Evolutionary conservation across 2,888 invertebrate species (phyloP).

Genomic region (Ormyrus rosae): DNA sequence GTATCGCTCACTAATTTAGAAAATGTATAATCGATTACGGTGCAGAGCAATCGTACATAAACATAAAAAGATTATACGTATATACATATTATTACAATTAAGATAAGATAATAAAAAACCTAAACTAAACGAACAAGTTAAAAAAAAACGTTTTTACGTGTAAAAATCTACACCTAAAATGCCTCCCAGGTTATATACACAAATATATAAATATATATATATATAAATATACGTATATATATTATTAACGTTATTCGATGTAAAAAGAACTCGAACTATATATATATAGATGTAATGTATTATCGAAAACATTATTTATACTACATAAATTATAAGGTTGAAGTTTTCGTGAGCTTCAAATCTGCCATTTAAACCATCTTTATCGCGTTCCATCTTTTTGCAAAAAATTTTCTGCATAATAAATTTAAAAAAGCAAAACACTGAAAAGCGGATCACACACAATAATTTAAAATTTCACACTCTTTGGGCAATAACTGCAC

Average conservation of each 20-base stretch:
- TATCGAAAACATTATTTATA: slow-evolving; percentile 51
- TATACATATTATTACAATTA: slow-evolving; percentile 52
- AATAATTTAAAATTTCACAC: not conserved
- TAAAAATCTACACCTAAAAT: slow-evolving; percentile 66
- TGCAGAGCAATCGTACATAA: slow-evolving; percentile 9
- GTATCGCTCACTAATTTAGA: slow-evolving; percentile 29
- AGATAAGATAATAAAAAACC: slow-evolving; percentile 31
- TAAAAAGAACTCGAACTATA: slow-evolving; percentile 52
- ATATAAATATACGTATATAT: slow-evolving; percentile 50
- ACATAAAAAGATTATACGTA: slow-evolving; percentile 42
- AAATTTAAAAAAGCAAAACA: not conserved
- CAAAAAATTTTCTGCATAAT: too few species aligned
- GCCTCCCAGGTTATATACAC: slow-evolving; percentile 61
- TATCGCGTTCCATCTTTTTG: not conserved
- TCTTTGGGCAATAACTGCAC: too few species aligned
- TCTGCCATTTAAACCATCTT: slow-evolving; percentile 34
- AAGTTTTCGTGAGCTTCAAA: slow-evolving; percentile 39
- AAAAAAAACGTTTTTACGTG: slow-evolving; percentile 64
- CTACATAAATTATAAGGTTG: slow-evolving; percentile 20
- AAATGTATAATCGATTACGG: slow-evolving; percentile 43
- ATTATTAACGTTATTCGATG: slow-evolving; percentile 55
- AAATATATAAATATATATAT: slow-evolving; percentile 30
- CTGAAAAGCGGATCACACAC: not conserved
- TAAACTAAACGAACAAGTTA: slow-evolving; percentile 56
- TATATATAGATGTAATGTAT: slow-evolving; percentile 41